Base-by-base conservation (phyloP, 2,888 invertebrate genomes). In the Glaucopsyche alexis region DNA sequence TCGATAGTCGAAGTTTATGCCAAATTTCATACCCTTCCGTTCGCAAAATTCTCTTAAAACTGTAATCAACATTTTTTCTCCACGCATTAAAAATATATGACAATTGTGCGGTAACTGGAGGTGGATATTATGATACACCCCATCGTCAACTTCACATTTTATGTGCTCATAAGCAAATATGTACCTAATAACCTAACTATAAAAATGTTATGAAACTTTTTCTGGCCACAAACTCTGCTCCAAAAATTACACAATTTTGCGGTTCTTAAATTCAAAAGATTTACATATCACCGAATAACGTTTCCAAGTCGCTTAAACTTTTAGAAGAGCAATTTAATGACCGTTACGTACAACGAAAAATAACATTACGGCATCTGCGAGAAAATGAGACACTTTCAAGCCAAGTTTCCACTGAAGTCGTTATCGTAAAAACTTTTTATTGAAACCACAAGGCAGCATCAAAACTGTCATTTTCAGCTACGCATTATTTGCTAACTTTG, bases 371-470 rank as follows among this genome's bases (percentile, higher is more conserved):
- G 67, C 67, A 67, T 67, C 67, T 47, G 67, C 47, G 47, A 67
- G 67, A 67, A 16, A 60, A 67, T 19, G 67, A 14, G 19, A 69
- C 69, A 49, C 69, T 67, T 47, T 47, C 47, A 75, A 75, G 76
- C 72, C 75, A 79, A 80, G 75, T 80, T 81, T 81, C 83, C 82
- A 81, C 80, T 80, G 72, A 73, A 79, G 78, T 80, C 69, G 69
- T 69, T 69, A 49, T 79, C 76, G 76, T 67, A 75, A 74, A 79
- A 80, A 81, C 74, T 81, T 82, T 80, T 79, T 77, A 76, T 75
- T 77, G 79, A 79, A 79, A 77, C 77, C 75, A 77, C 74, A 76
- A 71, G 75, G 71, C 75, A 72, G 76, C 75, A 75, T 77, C 73
- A 77, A 77, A 64, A 73, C 74, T 74, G 74, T 76, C 75, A 73